Conservation (phyloP, 2,113 vertebrate species). For the Prionailurus bengalensis region DNA sequence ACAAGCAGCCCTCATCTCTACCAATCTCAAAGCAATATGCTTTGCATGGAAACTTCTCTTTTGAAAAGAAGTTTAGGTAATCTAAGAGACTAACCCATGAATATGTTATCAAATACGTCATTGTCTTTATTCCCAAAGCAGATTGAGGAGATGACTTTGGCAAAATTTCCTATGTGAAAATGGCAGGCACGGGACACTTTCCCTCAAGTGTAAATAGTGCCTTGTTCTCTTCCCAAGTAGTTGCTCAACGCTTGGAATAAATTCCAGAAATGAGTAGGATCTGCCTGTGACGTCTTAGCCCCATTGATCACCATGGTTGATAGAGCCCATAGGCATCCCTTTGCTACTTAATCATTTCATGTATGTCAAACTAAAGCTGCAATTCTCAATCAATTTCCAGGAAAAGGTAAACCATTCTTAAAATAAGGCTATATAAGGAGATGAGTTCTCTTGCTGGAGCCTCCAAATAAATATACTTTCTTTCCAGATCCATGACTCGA, state of each 20-base stretch:
- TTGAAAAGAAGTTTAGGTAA: constrained; percentile 50
- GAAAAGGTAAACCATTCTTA: background rate
- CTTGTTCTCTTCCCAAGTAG: background rate
- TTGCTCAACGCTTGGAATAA: background rate
- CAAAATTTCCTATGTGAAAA: constrained; percentile 6
- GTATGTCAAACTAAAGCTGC: background rate
- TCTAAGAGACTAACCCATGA: background rate
- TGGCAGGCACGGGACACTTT: background rate
- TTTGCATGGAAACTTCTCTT: background rate
- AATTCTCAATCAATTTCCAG: background rate
- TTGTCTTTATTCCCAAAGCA: background rate
- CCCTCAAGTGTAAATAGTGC: background rate
- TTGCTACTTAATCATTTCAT: background rate
- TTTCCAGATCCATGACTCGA: background rate
- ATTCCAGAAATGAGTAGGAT: constrained; percentile 12
- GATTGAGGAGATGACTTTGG: background rate
- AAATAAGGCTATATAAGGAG: background rate
- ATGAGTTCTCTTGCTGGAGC: background rate
- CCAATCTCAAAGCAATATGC: constrained; percentile 14
- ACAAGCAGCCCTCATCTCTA: background rate
- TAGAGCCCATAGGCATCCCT: rapidly evolving
- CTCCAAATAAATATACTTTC: background rate
- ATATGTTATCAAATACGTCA: background rate
- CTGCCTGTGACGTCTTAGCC: background rate
- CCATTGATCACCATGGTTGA: background rate